Evolutionary conservation across 2,113 vertebrate genomes (phyloP).

Genomic region (Sinosuthora webbiana): DNA sequence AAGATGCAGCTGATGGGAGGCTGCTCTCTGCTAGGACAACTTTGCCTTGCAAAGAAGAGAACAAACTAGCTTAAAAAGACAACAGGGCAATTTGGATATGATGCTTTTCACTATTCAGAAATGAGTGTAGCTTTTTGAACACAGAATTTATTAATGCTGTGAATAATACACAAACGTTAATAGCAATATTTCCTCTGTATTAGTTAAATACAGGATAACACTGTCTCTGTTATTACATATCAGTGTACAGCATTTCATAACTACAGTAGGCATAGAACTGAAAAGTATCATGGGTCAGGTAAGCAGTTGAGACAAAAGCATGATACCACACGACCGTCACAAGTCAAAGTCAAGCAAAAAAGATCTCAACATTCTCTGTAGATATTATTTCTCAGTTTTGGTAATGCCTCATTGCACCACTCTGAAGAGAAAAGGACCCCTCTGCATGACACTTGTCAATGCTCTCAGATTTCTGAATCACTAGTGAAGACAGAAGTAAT

Average conservation of each 20-base stretch:
- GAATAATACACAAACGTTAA: background rate
- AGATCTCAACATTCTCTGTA: background rate
- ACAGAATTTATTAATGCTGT: background rate
- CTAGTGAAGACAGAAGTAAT: background rate
- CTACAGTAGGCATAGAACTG: background rate
- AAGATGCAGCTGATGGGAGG: background rate
- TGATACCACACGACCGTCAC: background rate
- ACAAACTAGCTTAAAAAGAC: background rate
- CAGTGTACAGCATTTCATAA: background rate
- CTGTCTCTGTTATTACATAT: background rate
- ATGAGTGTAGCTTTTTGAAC: background rate
- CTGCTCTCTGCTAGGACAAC: background rate
- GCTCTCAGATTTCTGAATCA: background rate
- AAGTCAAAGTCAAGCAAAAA: background rate
- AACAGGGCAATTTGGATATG: background rate
- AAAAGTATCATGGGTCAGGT: background rate
- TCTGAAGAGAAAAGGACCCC: background rate
- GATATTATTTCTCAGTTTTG: background rate
- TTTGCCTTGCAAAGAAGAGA: background rate
- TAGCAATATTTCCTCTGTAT: background rate
- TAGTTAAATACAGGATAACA: background rate
- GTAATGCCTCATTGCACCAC: background rate
- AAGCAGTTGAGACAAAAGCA: background rate
- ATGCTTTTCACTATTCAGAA: background rate
- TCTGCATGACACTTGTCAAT: background rate